Evolutionary conservation across 1,140 invertebrate genomes (phyloP), one percentile per base, ranked within the genome.

Genomic region (Epicauta chinensis): DNA sequence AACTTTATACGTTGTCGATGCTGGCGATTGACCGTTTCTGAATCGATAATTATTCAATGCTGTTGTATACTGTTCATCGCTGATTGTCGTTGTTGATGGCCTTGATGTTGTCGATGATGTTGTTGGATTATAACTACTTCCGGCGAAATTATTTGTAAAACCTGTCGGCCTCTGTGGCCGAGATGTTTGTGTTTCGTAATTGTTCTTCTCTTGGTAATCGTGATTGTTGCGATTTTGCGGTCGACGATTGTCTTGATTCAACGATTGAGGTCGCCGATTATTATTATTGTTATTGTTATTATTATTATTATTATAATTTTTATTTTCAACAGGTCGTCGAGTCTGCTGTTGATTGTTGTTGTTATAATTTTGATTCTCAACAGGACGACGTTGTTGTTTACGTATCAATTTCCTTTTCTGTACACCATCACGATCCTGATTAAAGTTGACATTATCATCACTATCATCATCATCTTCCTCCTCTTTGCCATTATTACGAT

Each of bases 401-500:
- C 47, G 68, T 44, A 61, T 38, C 37, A 52, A 44, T 48, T 62
- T 77, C 60, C 63, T 64, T 45, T 30, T 74, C 58, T 63, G 67
- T 40, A 65, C 60, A 58, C 62, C 66, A 40, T 64, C 60, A 17
- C 59, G 58, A 45, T 70, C 65, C 15, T 66, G 56, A 46, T 73
- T 62, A 44, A 61, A 59, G 37, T 71, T 70, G 12, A 62, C 57
- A 40, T 69, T 69, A 1, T 58, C 51, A 30, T 68, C 67, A 34
- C 75, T 75, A 6, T 79, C 74, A 39, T 71, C 70, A 54, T 83
- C 80, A 32, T 79, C 75, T 41, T 77, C 74, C 5, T 71, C 73
- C 29, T 80, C 77, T 54, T 78, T 77, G 31, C 77, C 77, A 16
- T 73, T 73, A 60, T 81, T 82, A 23, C 71, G 68, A 59, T 78